Evolutionary conservation across 1,140 invertebrate genomes (phyloP).

Genomic region (Panulirus ornatus): DNA sequence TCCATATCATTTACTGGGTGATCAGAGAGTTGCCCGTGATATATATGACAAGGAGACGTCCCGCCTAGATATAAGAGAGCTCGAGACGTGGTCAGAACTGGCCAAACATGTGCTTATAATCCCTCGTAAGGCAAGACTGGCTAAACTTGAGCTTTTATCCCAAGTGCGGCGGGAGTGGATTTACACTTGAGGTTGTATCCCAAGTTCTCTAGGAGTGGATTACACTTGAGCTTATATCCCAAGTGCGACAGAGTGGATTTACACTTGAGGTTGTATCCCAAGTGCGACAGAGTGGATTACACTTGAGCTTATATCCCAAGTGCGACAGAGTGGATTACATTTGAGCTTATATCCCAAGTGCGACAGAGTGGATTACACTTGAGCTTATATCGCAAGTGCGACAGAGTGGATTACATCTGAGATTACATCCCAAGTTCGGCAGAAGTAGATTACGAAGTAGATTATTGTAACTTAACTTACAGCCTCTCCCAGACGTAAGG

Average conservation of each 20-base stretch:
- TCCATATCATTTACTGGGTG: conserved; percentile 66
- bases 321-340: no score
- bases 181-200: neutral
- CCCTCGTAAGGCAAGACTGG: neutral
- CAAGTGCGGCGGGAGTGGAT: neutral
- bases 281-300: neutral
- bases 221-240: neutral
- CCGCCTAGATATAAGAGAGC: conserved; percentile 58
- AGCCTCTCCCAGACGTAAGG: no score
- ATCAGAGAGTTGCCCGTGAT: conserved; percentile 64
- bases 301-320: neutral
- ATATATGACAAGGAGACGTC: conserved; percentile 63
- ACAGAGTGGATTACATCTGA: neutral
- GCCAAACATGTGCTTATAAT: neutral
- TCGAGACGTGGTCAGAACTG: conserved; percentile 1
- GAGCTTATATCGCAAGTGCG: neutral
- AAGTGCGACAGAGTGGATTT: no score
- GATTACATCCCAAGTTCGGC: neutral
- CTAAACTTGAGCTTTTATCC: neutral
- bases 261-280: neutral
- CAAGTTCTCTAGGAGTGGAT: neutral
- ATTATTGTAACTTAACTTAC: no score
- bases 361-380: neutral
- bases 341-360: neutral
- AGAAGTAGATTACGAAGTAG: no score